Evolutionary conservation across 2,888 invertebrate genomes (phyloP), one percentile per base, ranked within the genome.

Genomic region (Pycnomerus fuliginosus): DNA sequence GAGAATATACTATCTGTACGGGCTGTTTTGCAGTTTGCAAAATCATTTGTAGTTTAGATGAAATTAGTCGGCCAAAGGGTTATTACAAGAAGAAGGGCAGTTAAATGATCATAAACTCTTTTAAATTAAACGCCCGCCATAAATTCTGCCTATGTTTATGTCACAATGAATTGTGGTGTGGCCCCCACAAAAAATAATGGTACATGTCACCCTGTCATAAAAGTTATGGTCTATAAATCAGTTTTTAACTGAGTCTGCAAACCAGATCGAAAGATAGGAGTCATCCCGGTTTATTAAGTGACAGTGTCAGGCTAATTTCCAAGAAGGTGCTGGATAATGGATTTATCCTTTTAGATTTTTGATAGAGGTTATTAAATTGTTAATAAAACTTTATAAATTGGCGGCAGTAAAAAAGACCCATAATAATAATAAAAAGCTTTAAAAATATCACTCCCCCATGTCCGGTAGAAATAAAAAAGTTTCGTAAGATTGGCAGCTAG

Each of bases 151-250:
- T 53, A 58, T 60, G 60, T 62, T 62, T 60, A 62, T 58, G 62
- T 60, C 58, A 60, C 56, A 58, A 60, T 63, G 63, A 60, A 56
- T 59, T 64, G 58, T 62, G 60, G 59, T 56, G 45, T 48, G 53
- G 53, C 53, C 48, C 53, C 53, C 48, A 61, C 59, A 61, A 56
- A 63, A 63, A 65, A 64, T 63, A 58, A 61, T 62, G 59, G 59
- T 60, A 60, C 62, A 58, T 63, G 56, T 62, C 61, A 59, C 56
- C 52, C 57, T 62, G 62, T 65, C 64, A 67, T 67, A 66, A 66
- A 67, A 63, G 60, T 66, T 66, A 67, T 65, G 55, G 67, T 55
- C 64, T 48, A 56, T 67, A 67, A 66, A 67, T 67, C 65, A 65
- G 60, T 58, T 62, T 62, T 66, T 65, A 64, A 58, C 54, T 52